These are phyloP conservation scores for Solenopsis invicta DNA, from an alignment of 1,140 invertebrate species.

Conservation along the genomic window DNA sequence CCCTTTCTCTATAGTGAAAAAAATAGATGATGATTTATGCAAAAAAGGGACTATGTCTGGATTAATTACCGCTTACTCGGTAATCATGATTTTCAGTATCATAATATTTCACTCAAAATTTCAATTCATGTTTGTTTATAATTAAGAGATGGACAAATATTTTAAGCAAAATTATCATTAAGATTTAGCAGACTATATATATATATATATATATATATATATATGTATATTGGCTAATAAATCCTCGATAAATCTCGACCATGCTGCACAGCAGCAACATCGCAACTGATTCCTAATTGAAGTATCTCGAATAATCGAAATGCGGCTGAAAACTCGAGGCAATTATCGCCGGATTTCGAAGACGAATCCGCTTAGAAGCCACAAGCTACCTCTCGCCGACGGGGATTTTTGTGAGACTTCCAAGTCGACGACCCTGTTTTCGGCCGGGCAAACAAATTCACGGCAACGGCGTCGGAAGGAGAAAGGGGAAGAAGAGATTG, in stretches of 20 bases:
- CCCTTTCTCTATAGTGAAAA: too few species aligned
- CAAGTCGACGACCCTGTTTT: conserved; percentile 39
- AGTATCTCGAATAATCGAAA: neutral
- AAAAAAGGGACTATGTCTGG: too few species aligned
- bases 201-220: neutral
- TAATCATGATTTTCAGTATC: conserved; percentile 5
- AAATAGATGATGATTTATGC: too few species aligned
- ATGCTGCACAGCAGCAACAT: too few species aligned
- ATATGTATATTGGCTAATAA: neutral
- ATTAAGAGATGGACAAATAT: neutral
- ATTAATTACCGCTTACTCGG: neutral
- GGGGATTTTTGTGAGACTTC: conserved; percentile 2
- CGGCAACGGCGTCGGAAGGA: neutral
- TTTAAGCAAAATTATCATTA: neutral
- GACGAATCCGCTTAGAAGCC: conserved; percentile 28
- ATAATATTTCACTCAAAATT: neutral
- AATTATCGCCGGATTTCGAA: conserved; percentile 29
- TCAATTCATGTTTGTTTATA: neutral
- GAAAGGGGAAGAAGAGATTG: conserved; percentile 22
- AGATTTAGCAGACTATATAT: neutral
- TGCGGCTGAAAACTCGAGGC: neutral
- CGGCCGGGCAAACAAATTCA: conserved; percentile 36
- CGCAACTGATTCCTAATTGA: neutral
- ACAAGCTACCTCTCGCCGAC: neutral
- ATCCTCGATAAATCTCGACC: neutral